These are phyloP conservation scores for Drosophila navojoa DNA, from an alignment of 1,140 invertebrate species.

Conservation along the genomic window DNA sequence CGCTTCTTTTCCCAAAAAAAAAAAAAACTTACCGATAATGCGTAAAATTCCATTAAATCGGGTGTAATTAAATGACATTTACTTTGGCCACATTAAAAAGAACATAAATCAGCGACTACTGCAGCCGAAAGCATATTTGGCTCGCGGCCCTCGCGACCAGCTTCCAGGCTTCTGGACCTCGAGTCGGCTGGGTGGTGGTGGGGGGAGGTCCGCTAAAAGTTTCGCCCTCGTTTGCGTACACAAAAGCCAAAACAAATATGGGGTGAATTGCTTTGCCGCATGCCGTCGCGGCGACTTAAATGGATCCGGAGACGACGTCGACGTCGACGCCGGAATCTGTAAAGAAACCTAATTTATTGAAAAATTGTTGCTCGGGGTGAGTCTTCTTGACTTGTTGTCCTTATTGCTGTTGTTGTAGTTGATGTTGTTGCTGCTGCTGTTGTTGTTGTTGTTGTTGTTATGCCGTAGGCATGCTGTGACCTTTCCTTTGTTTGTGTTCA, in stretches of 20 bases:
- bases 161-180: conserved; percentile 22
- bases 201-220: conserved; percentile 39
- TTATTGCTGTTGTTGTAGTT: conserved; percentile 39
- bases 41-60: conserved; percentile 82
- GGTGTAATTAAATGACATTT: conserved; percentile 82
- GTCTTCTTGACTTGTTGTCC: conserved; percentile 36
- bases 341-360: conserved; percentile 82
- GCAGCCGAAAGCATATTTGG: conserved; percentile 62
- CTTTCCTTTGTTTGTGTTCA: conserved; percentile 79
- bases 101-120: conserved; percentile 75
- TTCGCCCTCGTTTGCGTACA: conserved; percentile 65
- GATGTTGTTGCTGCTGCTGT: not conserved
- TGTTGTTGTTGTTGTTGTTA: conserved; percentile 24
- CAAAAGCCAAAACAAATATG: conserved; percentile 74
- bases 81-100: conserved; percentile 80
- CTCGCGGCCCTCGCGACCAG: conserved; percentile 28
- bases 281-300: conserved; percentile 41
- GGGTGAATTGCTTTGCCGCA: conserved; percentile 68
- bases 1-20: not conserved
- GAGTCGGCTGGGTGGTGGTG: not conserved
- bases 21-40: conserved; percentile 71
- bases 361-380: conserved; percentile 76
- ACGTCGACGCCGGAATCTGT: conserved; percentile 63
- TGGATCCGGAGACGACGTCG: conserved; percentile 52
- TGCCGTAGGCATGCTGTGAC: conserved; percentile 68